These are phyloP conservation scores for Trachelus troglodyta DNA, from an alignment of 2,888 invertebrate species.

Conservation along the genomic window DNA sequence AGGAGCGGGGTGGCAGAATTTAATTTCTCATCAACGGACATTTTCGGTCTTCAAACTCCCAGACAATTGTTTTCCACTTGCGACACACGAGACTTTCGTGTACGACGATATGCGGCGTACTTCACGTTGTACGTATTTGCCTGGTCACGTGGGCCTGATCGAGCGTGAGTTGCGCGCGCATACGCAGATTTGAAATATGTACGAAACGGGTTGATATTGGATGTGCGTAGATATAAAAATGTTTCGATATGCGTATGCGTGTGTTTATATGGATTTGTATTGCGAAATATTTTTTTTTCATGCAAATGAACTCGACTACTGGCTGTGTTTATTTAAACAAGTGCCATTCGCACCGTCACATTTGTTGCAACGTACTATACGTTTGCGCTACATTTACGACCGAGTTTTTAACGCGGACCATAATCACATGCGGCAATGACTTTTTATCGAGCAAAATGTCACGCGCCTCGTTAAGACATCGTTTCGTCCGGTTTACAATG, in stretches of 20 bases:
- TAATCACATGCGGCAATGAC: not conserved
- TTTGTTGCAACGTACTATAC: not conserved
- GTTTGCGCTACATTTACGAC: not conserved
- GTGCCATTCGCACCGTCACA: not conserved
- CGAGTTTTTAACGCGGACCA: not conserved
- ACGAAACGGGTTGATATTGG: not conserved
- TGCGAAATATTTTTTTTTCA: not conserved
- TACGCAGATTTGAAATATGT: not conserved
- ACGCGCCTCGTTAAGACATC: too few relatives aligned
- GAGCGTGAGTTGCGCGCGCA: not conserved
- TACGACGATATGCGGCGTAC: not conserved
- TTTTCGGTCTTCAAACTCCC: not conserved
- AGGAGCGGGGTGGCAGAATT: not conserved
- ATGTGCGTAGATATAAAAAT: not conserved
- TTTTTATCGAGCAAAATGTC: too few relatives aligned
- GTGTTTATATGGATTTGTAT: not conserved
- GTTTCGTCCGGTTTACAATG: not conserved
- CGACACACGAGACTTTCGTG: not conserved
- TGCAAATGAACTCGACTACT: not conserved
- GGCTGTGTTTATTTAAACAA: not conserved
- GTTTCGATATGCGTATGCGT: not conserved
- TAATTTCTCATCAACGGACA: not conserved
- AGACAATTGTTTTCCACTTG: not conserved
- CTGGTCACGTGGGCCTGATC: not conserved
- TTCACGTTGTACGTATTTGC: not conserved